These are phyloP conservation scores for Acromyrmex heyeri DNA, from an alignment of 1,140 invertebrate species.

Conservation along the genomic window DNA sequence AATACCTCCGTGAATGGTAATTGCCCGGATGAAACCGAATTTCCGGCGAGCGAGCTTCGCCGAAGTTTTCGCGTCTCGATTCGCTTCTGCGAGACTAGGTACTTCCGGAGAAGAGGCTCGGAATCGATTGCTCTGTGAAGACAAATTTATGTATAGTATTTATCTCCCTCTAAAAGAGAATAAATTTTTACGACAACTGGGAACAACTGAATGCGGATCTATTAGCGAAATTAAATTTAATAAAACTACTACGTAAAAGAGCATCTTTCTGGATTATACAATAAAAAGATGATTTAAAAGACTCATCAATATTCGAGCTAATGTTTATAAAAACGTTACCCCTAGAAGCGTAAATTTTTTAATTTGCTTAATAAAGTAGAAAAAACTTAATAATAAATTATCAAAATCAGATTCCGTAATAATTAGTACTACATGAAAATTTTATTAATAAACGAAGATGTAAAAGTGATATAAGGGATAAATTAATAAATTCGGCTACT, in stretches of 20 bases:
- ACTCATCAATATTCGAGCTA: constrained; percentile 3
- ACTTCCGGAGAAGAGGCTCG: not conserved
- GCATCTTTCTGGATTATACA: not conserved
- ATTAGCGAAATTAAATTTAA: constrained; percentile 38
- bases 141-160: constrained; percentile 37
- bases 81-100: not conserved
- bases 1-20: constrained; percentile 58
- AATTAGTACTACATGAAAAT: not conserved
- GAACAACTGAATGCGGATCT: not conserved
- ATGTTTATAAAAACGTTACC: not conserved
- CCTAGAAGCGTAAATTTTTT: not conserved
- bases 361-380: not conserved
- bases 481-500: not conserved
- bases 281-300: not conserved
- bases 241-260: not conserved
- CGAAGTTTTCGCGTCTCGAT: constrained; percentile 51
- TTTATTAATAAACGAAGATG: constrained; percentile 7
- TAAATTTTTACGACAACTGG: not conserved
- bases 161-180: not conserved
- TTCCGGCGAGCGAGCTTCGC: constrained; percentile 39
- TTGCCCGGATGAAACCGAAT: constrained; percentile 58
- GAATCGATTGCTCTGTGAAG: constrained; percentile 43
- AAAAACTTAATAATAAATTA: not conserved
- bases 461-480: not conserved
- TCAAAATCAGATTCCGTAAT: not conserved